A percentile compares a stretch with the other conserved stretches of the same genome.
Conservation (phyloP, 2,888 invertebrate genomes). For the Cheilosia vernalis region DNA sequence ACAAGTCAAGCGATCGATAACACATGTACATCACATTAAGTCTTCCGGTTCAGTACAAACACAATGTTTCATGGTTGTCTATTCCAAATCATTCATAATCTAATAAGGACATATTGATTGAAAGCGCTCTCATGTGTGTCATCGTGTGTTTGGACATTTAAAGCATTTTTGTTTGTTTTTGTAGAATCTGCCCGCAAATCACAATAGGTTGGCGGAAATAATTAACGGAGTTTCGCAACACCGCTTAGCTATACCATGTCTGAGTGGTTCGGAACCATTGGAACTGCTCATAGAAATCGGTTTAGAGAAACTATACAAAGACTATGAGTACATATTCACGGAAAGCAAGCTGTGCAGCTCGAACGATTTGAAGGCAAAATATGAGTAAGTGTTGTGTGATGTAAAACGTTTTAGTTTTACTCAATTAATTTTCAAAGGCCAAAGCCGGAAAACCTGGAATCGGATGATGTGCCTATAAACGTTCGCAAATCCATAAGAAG, state of each 20-base stretch:
- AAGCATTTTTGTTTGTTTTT: conserved; percentile 41
- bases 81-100: conserved; percentile 51
- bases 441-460: conserved; percentile 20
- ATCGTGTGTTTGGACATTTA: conserved; percentile 10
- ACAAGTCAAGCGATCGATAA: neutral
- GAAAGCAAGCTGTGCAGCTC: conserved; percentile 82
- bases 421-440: conserved; percentile 20
- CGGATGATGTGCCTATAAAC: conserved; percentile 72
- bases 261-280: conserved; percentile 82
- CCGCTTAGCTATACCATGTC: conserved; percentile 82
- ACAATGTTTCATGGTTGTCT: conserved; percentile 4
- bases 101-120: conserved; percentile 62
- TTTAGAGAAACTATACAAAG: conserved; percentile 82
- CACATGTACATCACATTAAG: conserved; percentile 6
- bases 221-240: conserved; percentile 82
- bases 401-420: neutral
- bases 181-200: conserved; percentile 82
- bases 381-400: conserved; percentile 44
- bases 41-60: conserved; percentile 43
- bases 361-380: conserved; percentile 77
- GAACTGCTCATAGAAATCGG: conserved; percentile 83
- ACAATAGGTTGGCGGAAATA: conserved; percentile 82
- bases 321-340: conserved; percentile 82
- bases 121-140: conserved; percentile 31
- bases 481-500: conserved; percentile 82